Evolutionary conservation across 2,113 vertebrate genomes (phyloP).

Genomic region (Pelecanus crispus): DNA sequence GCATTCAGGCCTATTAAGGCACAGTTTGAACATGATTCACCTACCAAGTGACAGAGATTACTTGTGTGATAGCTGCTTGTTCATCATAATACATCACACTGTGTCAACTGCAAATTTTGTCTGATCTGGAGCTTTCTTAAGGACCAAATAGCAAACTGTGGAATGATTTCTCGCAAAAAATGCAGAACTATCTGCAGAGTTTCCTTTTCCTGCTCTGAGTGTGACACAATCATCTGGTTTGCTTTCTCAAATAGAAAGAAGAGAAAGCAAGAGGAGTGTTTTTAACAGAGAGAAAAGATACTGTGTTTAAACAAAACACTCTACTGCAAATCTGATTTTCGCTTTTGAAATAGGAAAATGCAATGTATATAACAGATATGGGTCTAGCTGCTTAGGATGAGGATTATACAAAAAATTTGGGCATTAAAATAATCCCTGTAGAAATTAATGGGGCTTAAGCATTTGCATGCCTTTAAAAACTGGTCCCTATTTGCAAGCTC

Average conservation of each 20-base stretch:
- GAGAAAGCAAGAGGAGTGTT: not conserved
- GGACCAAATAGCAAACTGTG: not conserved
- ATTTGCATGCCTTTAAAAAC: not conserved
- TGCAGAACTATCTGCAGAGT: not conserved
- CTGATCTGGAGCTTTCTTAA: not conserved
- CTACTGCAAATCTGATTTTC: fast-evolving
- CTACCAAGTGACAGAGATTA: fast-evolving
- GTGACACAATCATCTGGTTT: not conserved
- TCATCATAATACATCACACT: not conserved
- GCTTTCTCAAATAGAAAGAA: not conserved
- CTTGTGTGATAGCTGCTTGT: not conserved
- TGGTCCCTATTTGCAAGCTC: not conserved
- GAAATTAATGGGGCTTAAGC: not conserved
- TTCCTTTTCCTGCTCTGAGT: not conserved
- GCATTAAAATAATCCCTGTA: not conserved
- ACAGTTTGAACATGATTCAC: fast-evolving
- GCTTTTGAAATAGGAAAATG: not conserved
- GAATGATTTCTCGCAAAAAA: not conserved
- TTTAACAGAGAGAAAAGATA: not conserved
- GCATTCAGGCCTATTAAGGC: fast-evolving
- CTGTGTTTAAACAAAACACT: fast-evolving
- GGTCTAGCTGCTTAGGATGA: not conserved
- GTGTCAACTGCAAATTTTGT: not conserved
- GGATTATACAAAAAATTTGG: not conserved
- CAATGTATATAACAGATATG: fast-evolving